These are phyloP conservation scores for Drosophila putrida DNA, from an alignment of 2,888 invertebrate species.

Conservation along the genomic window DNA sequence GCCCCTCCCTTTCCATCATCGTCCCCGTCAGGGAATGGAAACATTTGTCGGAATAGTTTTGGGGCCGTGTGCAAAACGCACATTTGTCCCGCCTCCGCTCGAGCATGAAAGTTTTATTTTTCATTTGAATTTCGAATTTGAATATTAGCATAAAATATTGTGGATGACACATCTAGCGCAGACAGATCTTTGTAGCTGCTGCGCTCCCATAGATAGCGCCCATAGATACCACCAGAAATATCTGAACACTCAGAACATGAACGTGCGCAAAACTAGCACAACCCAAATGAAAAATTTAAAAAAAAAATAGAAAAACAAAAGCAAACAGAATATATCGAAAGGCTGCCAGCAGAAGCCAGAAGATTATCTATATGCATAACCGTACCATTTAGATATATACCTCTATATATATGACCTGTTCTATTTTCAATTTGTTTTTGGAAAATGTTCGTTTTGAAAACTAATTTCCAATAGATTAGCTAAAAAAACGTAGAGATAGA, in stretches of 20 bases:
- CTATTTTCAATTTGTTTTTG: conserved; percentile 75
- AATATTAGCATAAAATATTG: conserved; percentile 81
- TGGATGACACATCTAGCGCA: conserved; percentile 79
- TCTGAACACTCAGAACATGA: conserved; percentile 33
- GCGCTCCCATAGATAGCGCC: conserved; percentile 43
- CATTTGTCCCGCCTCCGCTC: conserved; percentile 79
- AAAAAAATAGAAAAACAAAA: conserved; percentile 25
- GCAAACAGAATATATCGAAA: conserved; percentile 59
- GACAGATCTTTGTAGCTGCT: conserved; percentile 34
- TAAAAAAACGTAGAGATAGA: conserved; percentile 24
- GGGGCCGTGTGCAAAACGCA: conserved; percentile 78
- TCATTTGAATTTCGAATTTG: conserved; percentile 56
- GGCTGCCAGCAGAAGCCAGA: conserved; percentile 55
- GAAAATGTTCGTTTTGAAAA: conserved; percentile 64
- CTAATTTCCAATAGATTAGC: conserved; percentile 81
- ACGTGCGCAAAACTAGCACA: conserved; percentile 67
- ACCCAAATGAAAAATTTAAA: conserved; percentile 26
- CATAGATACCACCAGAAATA: conserved; percentile 48
- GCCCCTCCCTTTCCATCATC: conserved; percentile 15
- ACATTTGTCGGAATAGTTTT: conserved; percentile 56
- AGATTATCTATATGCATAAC: conserved; percentile 34
- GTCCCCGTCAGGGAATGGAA: conserved; percentile 15
- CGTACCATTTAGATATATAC: conserved; percentile 5
- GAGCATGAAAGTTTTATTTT: conserved; percentile 74
- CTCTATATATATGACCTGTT: conserved; percentile 44